Percentiles rank a stretch among this genome's conserved stretches.
Conservation (phyloP, 1,140 invertebrate genomes). For the Lethrus apterus region DNA sequence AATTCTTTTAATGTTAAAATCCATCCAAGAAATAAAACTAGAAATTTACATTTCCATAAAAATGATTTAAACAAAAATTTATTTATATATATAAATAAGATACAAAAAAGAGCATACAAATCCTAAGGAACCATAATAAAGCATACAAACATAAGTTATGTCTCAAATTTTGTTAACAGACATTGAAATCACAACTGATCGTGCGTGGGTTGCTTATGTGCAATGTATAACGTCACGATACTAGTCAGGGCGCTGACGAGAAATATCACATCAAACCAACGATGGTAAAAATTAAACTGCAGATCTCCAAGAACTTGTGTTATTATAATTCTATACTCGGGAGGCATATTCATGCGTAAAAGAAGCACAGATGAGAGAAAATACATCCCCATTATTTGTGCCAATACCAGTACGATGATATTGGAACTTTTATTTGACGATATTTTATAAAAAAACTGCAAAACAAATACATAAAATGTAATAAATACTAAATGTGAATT, state of each 20-base stretch:
- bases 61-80: too few species aligned
- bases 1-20: too few species aligned
- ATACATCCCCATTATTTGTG: slow-evolving; percentile 99
- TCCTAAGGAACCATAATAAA: too few species aligned
- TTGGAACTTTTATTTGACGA: slow-evolving; percentile 99
- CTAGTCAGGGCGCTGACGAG: slow-evolving; percentile 93
- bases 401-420: slow-evolving; percentile 92
- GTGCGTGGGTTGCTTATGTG: too few species aligned
- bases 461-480: neutral
- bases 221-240: slow-evolving; percentile 91
- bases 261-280: slow-evolving; percentile 99
- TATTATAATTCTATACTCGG: slow-evolving; percentile 94
- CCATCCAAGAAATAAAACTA: too few species aligned
- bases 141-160: too few species aligned
- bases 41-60: too few species aligned
- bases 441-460: slow-evolving; percentile 98
- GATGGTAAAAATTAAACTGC: slow-evolving; percentile 99
- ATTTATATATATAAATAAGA: too few species aligned
- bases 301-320: slow-evolving; percentile 96
- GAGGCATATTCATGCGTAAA: slow-evolving; percentile 99
- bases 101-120: too few species aligned
- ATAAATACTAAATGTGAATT: neutral
- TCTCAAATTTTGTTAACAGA: too few species aligned
- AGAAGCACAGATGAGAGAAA: slow-evolving; percentile 96
- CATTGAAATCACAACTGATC: too few species aligned